Base-by-base conservation (phyloP, 2,113 vertebrate species). In the Zosterops hypoxanthus region DNA sequence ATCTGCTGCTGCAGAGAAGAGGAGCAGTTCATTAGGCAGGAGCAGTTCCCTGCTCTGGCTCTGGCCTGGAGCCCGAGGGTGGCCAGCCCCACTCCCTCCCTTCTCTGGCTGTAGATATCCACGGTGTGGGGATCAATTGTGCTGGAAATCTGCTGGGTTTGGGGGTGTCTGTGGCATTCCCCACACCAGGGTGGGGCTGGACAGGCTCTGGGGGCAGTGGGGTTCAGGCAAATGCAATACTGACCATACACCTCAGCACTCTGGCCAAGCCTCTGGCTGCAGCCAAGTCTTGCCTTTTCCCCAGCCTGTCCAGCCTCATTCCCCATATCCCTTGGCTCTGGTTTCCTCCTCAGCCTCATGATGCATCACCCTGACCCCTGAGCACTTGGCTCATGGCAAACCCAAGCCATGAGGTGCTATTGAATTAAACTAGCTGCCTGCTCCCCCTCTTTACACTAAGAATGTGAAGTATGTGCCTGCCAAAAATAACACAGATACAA, bases 1-100 rank as follows among this genome's bases (percentile, higher is more conserved):
- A 88, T 84, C 95, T 97, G 92, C 88, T 69, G 80, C 96, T 85
- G 94, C 92, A 89, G 91, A 96, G 92, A 69, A 85, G 88, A 77
- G 81, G 77, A 97, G 76, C 90, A 96, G 95, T 72, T 97, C 96
- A 96, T 96, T 97, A 97, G 87, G 91, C 83, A 95, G 86, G 9
- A 66, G 53, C 85, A 75, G 88, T 4, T 91, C 34, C 36, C 57
- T 55, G n/a, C 55, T 70, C 77, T 50, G 6, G 10, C 78, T 61
- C 70, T 55, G 53, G 57, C 50, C 86, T 63, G 34, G 34, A 84
- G 90, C 72, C 0, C 1, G 11, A 68, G 49, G 17, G 19, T 24
- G 19, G 8, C 2, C 0, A 53, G 29, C 22, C 19, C 34, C 41
- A 5, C 20, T 56, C 29, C 19, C 20, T 68, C 24, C 52, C 31